phyloP scores from a whole-genome alignment of 2,113 vertebrate genomes.

The Triplophysa siluroides region DNA sequence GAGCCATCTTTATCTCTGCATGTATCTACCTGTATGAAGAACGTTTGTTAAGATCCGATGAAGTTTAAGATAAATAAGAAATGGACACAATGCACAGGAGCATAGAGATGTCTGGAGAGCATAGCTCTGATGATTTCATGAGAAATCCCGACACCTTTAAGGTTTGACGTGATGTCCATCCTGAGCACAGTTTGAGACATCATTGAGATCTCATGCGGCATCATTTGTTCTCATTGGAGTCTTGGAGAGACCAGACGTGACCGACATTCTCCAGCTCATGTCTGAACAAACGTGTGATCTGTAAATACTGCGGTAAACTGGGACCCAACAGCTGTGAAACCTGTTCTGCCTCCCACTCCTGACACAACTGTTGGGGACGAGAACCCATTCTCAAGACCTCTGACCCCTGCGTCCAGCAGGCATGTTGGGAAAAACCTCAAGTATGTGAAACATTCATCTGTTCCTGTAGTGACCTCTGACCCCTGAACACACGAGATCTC shows the following conservation, averaged over 20 bases:
- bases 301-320: too few species aligned
- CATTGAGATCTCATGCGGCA: not conserved
- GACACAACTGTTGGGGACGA: slow-evolving; percentile 45
- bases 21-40: slow-evolving; percentile 4
- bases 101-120: too few species aligned
- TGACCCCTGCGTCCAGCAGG: slow-evolving; percentile 49
- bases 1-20: not conserved
- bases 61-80: too few species aligned
- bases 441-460: slow-evolving; percentile 45
- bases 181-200: too few species aligned
- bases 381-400: slow-evolving; percentile 57
- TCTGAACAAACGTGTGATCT: too few species aligned
- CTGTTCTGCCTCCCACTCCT: slow-evolving; percentile 59
- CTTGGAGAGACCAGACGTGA: too few species aligned
- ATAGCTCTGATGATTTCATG: too few species aligned
- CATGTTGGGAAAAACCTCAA: slow-evolving; percentile 50
- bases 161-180: too few species aligned
- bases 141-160: too few species aligned
- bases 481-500: not conserved
- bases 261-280: too few species aligned
- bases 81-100: too few species aligned
- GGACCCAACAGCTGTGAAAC: not conserved
- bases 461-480: slow-evolving; percentile 9
- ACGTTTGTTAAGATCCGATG: not conserved
- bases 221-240: too few species aligned